Conservation (phyloP, 2,888 invertebrate genomes). For the Baccha elongata region DNA sequence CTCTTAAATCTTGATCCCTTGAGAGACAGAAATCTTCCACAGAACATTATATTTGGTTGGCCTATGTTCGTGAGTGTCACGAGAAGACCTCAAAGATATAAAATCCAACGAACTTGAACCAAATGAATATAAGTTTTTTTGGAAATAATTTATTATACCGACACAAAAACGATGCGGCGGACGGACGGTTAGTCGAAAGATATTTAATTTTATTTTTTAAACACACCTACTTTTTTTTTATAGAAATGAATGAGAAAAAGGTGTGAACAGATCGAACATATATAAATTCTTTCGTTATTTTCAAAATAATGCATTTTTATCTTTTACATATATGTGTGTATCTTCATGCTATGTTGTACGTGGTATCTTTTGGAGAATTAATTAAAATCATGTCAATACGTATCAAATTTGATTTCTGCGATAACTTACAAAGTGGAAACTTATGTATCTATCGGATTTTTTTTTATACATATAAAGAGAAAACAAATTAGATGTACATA, state of each 20-base stretch:
- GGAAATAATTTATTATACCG: constrained; percentile 46
- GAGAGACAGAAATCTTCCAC: constrained; percentile 36
- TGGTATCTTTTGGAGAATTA: constrained; percentile 42
- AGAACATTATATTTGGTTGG: constrained; percentile 44
- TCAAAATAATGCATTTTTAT: constrained; percentile 48
- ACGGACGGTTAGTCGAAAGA: constrained; percentile 27
- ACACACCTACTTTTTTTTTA: constrained; percentile 40
- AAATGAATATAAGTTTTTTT: constrained; percentile 41
- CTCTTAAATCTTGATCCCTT: constrained; percentile 63
- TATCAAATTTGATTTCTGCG: constrained; percentile 63
- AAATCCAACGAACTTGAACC: constrained; percentile 57
- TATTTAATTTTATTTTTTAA: constrained; percentile 23
- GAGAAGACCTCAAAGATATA: constrained; percentile 48
- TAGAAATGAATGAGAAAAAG: constrained; percentile 38
- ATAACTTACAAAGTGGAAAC: constrained; percentile 66
- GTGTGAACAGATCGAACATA: constrained; percentile 61
- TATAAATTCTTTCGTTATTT: constrained; percentile 59
- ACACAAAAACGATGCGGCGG: not conserved
- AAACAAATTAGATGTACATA: constrained; percentile 43
- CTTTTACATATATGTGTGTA: not conserved
- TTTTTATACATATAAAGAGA: constrained; percentile 12
- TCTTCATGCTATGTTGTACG: not conserved
- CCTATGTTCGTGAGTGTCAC: constrained; percentile 45
- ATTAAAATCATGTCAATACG: constrained; percentile 70
- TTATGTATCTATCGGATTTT: constrained; percentile 42